phyloP scores from a whole-genome alignment of 1,140 invertebrate species.

The Megalopta genalis region DNA sequence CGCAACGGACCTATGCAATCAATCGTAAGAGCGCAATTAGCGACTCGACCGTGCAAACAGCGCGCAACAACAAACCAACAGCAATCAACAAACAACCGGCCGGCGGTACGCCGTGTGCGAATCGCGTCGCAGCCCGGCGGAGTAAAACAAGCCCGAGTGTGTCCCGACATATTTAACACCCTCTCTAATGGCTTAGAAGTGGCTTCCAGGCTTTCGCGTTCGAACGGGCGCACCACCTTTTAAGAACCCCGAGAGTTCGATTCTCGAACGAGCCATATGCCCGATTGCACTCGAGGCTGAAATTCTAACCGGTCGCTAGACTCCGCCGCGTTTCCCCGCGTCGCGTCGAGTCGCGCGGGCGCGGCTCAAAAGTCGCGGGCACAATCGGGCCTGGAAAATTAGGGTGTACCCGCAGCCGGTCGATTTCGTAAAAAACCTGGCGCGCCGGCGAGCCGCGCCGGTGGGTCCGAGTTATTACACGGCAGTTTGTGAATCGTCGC shows the following conservation, averaged over 20 bases:
- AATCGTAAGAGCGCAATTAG: too few species aligned
- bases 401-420: conserved; percentile 22
- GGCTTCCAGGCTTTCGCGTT: conserved; percentile 8
- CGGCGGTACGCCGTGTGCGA: too few species aligned
- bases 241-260: neutral
- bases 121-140: too few species aligned
- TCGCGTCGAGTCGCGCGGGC: too few species aligned
- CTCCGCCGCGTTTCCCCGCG: conserved; percentile 21
- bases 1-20: too few species aligned
- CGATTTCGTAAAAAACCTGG: conserved; percentile 32
- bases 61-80: too few species aligned
- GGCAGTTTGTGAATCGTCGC: conserved; percentile 53
- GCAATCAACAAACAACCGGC: too few species aligned
- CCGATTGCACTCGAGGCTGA: neutral
- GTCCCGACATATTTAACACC: neutral
- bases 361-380: conserved; percentile 1
- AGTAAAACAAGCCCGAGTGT: neutral
- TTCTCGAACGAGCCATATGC: conserved; percentile 10
- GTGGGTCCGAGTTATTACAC: conserved; percentile 54
- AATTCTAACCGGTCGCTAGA: conserved; percentile 32
- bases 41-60: too few species aligned
- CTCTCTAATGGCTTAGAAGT: neutral
- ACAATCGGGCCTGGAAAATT: conserved; percentile 23
- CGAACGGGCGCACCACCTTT: neutral
- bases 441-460: conserved; percentile 13